phyloP scores from a whole-genome alignment of 1,140 invertebrate genomes.

The Nasonia giraulti region DNA sequence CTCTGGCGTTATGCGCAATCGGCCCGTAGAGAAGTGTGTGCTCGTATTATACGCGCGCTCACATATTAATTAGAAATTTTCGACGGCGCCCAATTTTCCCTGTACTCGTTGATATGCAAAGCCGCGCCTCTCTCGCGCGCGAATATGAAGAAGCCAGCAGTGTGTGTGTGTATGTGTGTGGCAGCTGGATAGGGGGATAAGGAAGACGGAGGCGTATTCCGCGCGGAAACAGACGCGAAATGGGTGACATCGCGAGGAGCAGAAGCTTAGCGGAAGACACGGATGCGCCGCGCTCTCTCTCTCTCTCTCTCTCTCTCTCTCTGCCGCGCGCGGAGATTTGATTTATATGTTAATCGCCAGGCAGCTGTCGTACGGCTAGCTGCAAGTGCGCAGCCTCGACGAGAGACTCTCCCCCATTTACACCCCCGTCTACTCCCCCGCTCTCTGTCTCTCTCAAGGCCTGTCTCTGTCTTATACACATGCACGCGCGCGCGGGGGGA shows the following conservation, averaged over 20 bases:
- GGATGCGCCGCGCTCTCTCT: constrained; percentile 4
- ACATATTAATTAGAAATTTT: constrained; percentile 38
- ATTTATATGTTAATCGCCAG: constrained; percentile 61
- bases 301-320: no score
- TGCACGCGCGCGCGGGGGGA: no score
- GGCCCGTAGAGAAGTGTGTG: background rate
- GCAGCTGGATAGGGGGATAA: constrained; percentile 1
- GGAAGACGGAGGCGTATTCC: constrained; percentile 37
- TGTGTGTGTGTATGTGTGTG: background rate
- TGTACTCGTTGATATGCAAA: constrained; percentile 36
- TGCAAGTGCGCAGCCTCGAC: constrained; percentile 41
- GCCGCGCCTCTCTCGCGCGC: background rate
- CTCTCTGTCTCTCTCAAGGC: background rate
- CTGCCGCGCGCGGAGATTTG: constrained; percentile 49
- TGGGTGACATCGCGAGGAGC: constrained; percentile 6
- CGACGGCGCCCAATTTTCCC: constrained; percentile 21
- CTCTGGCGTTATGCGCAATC: background rate
- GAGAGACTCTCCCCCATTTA: constrained; percentile 12
- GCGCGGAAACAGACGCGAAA: constrained; percentile 31
- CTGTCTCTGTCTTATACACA: background rate
- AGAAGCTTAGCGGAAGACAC: constrained; percentile 26
- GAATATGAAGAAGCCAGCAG: constrained; percentile 33
- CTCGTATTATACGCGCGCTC: background rate
- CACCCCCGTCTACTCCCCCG: background rate
- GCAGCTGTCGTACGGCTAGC: constrained; percentile 55